Percentiles rank a stretch among this genome's conserved stretches.
phyloP scores from a whole-genome alignment of 2,113 vertebrate genomes.

The Eulemur macaco region DNA sequence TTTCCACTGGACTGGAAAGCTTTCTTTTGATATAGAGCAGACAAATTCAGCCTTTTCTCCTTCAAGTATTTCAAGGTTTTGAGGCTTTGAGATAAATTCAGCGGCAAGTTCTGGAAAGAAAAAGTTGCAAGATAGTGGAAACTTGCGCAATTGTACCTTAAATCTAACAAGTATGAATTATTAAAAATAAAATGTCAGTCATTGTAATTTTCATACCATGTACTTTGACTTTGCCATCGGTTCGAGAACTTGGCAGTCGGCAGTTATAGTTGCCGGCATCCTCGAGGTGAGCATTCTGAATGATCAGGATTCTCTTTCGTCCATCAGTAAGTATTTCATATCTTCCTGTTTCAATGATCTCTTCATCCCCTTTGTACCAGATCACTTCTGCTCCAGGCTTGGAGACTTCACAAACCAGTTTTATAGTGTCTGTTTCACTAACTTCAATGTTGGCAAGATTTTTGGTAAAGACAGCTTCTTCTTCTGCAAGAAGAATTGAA shows the following conservation, averaged over 20 bases:
- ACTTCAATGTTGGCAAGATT: slow-evolving; percentile 95
- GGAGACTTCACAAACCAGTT: slow-evolving; percentile 96
- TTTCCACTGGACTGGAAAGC: slow-evolving; percentile 93
- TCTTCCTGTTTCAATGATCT: slow-evolving; percentile 94
- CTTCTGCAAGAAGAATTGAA: slow-evolving; percentile 88
- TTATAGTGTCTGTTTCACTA: slow-evolving; percentile 95
- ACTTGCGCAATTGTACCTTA: not conserved
- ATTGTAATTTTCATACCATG: slow-evolving; percentile 85
- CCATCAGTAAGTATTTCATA: slow-evolving; percentile 93
- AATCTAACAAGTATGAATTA: not conserved
- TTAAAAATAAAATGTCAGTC: not conserved
- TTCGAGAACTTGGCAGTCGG: slow-evolving; percentile 89
- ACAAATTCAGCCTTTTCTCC: slow-evolving; percentile 95
- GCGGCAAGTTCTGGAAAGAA: slow-evolving; percentile 93
- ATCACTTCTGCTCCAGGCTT: slow-evolving; percentile 92
- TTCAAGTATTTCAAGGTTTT: slow-evolving; percentile 94
- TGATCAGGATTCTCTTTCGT: slow-evolving; percentile 92
- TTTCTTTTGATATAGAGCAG: slow-evolving; percentile 96
- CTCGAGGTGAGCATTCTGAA: slow-evolving; percentile 91
- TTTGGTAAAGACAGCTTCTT: slow-evolving; percentile 96
- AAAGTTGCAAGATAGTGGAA: slow-evolving; percentile 43
- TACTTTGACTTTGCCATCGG: slow-evolving; percentile 91
- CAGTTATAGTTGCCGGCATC: slow-evolving; percentile 93
- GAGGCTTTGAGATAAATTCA: slow-evolving; percentile 94
- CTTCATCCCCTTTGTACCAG: slow-evolving; percentile 95